These are phyloP conservation scores for Euspilapteryx auroguttella DNA, from an alignment of 2,888 invertebrate species.

Conservation along the genomic window DNA sequence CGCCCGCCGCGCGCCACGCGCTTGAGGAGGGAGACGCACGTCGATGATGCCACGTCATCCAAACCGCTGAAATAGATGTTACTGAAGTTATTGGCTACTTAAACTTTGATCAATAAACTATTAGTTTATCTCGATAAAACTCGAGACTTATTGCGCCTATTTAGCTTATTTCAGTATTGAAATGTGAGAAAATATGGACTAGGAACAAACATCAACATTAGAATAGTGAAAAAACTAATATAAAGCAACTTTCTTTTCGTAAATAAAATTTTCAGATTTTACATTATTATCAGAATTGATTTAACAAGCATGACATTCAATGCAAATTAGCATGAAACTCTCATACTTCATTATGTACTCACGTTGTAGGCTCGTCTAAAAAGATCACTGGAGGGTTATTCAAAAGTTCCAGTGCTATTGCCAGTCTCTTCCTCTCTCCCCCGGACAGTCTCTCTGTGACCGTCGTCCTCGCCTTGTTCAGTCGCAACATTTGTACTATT, in stretches of 20 bases:
- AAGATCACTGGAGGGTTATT: constrained; percentile 96
- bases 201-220: too few species aligned
- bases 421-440: constrained; percentile 90
- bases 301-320: too few species aligned
- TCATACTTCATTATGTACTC: too few species aligned
- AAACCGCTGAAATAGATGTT: constrained; percentile 67
- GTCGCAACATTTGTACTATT: constrained; percentile 78
- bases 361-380: constrained; percentile 97
- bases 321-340: too few species aligned
- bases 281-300: too few species aligned
- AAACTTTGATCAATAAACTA: constrained; percentile 2
- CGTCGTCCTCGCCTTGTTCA: constrained; percentile 74
- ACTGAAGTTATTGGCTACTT: background rate
- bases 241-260: too few species aligned
- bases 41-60: constrained; percentile 88
- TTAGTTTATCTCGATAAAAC: background rate
- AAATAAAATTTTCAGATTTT: too few species aligned
- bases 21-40: constrained; percentile 85
- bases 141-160: too few species aligned
- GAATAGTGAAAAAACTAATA: too few species aligned
- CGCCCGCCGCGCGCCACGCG: constrained; percentile 82
- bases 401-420: constrained; percentile 88
- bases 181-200: too few species aligned
- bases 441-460: constrained; percentile 78
- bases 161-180: too few species aligned